These are phyloP conservation scores for Tenthredo distinguenda DNA, from an alignment of 2,888 invertebrate genomes.

Conservation along the genomic window DNA sequence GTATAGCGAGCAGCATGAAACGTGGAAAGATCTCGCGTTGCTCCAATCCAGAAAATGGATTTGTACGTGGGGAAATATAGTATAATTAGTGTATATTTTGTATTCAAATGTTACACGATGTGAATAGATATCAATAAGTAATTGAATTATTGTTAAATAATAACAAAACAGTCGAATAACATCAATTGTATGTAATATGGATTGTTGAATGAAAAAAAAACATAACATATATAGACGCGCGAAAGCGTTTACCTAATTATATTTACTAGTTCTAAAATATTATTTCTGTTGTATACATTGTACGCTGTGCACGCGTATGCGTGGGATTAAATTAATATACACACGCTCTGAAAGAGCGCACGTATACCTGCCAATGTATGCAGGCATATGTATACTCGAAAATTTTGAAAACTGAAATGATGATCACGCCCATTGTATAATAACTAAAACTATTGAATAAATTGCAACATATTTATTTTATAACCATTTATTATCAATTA, in stretches of 20 bases:
- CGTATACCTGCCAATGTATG: neutral
- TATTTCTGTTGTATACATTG: neutral
- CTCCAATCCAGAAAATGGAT: neutral
- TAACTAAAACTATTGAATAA: neutral
- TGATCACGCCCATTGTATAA: neutral
- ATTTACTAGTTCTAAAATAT: neutral
- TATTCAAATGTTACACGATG: constrained; percentile 16
- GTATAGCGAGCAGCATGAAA: neutral
- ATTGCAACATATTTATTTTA: constrained; percentile 25
- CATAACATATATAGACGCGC: neutral
- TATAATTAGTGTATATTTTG: constrained; percentile 4
- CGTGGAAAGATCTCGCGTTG: neutral
- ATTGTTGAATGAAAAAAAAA: neutral
- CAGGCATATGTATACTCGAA: neutral
- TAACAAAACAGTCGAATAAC: neutral
- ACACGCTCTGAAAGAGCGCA: neutral
- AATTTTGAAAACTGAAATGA: neutral
- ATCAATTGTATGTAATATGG: neutral
- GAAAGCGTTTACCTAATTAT: neutral
- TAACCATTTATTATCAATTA: neutral
- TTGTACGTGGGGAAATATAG: neutral
- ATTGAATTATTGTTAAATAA: neutral
- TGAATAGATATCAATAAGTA: neutral
- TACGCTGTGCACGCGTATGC: neutral
- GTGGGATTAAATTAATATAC: neutral